A percentile compares a stretch with the other conserved stretches of the same genome.
These are phyloP conservation scores for Lissonota sp. DNA, from an alignment of 2,888 invertebrate genomes.

Conservation along the genomic window DNA sequence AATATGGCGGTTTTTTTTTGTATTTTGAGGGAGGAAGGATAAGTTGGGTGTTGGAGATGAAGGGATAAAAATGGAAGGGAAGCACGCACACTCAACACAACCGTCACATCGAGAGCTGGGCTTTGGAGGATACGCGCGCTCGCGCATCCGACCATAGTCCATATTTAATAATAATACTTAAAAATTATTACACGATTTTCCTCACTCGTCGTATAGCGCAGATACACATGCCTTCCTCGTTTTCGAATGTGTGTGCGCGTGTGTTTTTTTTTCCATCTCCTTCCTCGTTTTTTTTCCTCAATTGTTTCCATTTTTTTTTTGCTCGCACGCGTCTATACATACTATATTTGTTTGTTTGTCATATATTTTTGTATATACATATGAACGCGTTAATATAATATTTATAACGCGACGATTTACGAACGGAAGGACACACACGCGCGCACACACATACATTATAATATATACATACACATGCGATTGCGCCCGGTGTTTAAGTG, in stretches of 20 bases:
- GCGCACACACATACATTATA: slow-evolving; percentile 63
- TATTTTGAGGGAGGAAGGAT: slow-evolving; percentile 20
- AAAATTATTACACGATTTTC: slow-evolving; percentile 80
- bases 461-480: slow-evolving; percentile 74
- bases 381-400: slow-evolving; percentile 40
- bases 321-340: slow-evolving; percentile 57
- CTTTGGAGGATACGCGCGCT: slow-evolving; percentile 75
- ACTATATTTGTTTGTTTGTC: slow-evolving; percentile 63
- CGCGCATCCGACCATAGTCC: slow-evolving; percentile 78
- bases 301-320: slow-evolving; percentile 25
- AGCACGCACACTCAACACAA: slow-evolving; percentile 83
- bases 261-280: slow-evolving; percentile 29
- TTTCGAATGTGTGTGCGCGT: slow-evolving; percentile 52
- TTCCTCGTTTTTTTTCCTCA: slow-evolving; percentile 8
- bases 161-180: slow-evolving; percentile 80
- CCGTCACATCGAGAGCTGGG: slow-evolving; percentile 83
- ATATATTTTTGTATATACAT: slow-evolving; percentile 61
- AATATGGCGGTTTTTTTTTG: slow-evolving; percentile 69
- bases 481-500: slow-evolving; percentile 71
- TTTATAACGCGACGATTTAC: slow-evolving; percentile 62
- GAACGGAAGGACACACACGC: slow-evolving; percentile 57
- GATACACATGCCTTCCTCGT: slow-evolving; percentile 10
- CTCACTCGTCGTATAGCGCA: slow-evolving; percentile 42
- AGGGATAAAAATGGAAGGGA: slow-evolving; percentile 74
- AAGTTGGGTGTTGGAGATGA: not conserved